phyloP scores from a whole-genome alignment of 2,797 vertebrate species.

The Acropternis orthonyx region DNA sequence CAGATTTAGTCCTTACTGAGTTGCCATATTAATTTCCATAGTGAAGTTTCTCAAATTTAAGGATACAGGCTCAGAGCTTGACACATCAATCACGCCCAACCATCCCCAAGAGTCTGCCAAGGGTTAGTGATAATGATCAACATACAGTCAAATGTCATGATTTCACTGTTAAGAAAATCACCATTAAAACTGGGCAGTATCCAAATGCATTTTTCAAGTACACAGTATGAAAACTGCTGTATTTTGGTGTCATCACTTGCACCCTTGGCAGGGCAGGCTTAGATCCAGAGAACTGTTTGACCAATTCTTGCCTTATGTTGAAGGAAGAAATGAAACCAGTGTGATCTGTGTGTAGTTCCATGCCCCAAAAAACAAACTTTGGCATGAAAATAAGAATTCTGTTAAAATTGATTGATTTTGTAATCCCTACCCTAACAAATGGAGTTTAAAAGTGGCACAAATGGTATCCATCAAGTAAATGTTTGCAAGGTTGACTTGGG shows the following conservation, averaged over 20 bases:
- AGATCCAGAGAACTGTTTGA: not conserved
- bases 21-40: not conserved
- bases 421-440: not conserved
- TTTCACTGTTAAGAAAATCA: not conserved
- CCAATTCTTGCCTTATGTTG: not conserved
- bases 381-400: not conserved
- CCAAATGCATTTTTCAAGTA: not conserved
- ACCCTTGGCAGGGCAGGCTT: not conserved
- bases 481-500: not conserved
- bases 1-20: not conserved
- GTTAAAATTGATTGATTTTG: not conserved
- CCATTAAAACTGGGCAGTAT: not conserved
- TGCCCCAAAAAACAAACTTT: not conserved
- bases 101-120: not conserved
- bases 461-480: not conserved
- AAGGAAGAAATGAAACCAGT: not conserved
- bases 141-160: not conserved
- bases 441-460: not conserved
- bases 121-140: not conserved
- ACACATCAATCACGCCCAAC: not conserved
- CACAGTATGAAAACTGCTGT: not conserved
- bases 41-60: not conserved
- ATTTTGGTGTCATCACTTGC: not conserved
- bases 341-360: not conserved
- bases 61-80: not conserved